These are phyloP conservation scores for Cyclopterus lumpus DNA, from an alignment of 2,797 vertebrate genomes.

Conservation along the genomic window DNA sequence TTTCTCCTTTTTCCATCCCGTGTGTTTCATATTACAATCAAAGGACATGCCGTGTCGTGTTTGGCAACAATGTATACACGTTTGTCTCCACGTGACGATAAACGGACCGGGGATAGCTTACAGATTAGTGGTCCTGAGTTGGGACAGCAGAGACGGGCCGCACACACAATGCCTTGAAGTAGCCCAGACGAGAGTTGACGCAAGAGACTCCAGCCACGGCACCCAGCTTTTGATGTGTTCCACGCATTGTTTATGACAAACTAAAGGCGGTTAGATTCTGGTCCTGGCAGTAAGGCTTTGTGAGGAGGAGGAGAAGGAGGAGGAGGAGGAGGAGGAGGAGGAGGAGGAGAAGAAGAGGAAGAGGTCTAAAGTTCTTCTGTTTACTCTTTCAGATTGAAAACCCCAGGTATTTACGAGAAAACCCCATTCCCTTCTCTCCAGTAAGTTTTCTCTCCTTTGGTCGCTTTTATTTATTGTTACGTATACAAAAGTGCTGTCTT, in stretches of 20 bases:
- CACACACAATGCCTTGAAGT: constrained; percentile 76
- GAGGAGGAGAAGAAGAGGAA: constrained; percentile 33
- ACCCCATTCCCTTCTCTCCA: constrained; percentile 85
- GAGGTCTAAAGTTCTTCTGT: constrained; percentile 52
- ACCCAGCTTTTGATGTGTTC: constrained; percentile 77
- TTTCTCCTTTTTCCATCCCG: constrained; percentile 15
- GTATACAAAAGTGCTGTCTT: constrained; percentile 15
- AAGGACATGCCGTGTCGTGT: constrained; percentile 62
- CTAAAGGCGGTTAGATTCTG: constrained; percentile 59
- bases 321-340: constrained; percentile 50
- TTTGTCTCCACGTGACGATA: constrained; percentile 62
- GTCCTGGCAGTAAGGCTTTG: constrained; percentile 56
- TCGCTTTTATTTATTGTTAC: constrained; percentile 14
- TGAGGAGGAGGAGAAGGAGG: constrained; percentile 35
- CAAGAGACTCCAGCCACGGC: constrained; percentile 70
- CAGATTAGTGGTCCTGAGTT: constrained; percentile 71
- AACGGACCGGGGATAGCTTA: constrained; percentile 66
- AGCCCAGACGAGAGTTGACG: constrained; percentile 68
- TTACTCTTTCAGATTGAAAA: constrained; percentile 90
- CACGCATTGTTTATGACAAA: constrained; percentile 79
- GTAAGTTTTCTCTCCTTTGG: constrained; percentile 78
- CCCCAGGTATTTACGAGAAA: constrained; percentile 92
- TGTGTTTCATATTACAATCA: constrained; percentile 65
- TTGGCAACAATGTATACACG: constrained; percentile 63
- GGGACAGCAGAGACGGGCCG: constrained; percentile 54